Evolutionary conservation across 2,888 invertebrate species (phyloP).

Genomic region (Lasioglossum lativentre): DNA sequence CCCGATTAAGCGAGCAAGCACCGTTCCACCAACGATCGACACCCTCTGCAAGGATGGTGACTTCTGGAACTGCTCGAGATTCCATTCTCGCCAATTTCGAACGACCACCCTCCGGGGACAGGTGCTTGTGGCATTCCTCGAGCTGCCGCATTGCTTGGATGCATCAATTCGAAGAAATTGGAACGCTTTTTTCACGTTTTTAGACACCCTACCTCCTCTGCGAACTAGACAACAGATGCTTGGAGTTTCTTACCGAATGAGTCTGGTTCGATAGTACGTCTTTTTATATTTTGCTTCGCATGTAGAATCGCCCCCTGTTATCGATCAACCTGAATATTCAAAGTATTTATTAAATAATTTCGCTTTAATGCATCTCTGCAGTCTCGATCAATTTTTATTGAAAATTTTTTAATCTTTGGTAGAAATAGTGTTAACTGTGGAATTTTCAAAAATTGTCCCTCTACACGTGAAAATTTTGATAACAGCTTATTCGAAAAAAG

Average conservation of each 20-base stretch:
- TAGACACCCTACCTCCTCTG: not conserved
- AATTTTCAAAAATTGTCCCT: too few relatives aligned
- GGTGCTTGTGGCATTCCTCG: slow-evolving; percentile 62
- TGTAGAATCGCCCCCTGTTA: too few relatives aligned
- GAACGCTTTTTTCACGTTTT: slow-evolving; percentile 10
- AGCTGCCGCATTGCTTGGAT: slow-evolving; percentile 53
- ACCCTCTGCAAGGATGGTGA: slow-evolving; percentile 68
- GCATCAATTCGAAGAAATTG: slow-evolving; percentile 58
- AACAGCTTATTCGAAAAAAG: too few relatives aligned
- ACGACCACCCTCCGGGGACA: slow-evolving; percentile 44
- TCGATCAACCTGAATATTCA: too few relatives aligned
- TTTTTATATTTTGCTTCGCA: not conserved
- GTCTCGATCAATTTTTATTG: too few relatives aligned
- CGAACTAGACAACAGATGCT: not conserved
- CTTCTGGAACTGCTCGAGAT: slow-evolving; percentile 71
- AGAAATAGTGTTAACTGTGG: too few relatives aligned
- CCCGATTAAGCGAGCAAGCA: slow-evolving; percentile 71
- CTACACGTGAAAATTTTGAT: not conserved
- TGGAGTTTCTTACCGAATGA: not conserved
- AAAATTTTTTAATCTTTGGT: too few relatives aligned
- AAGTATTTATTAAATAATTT: too few relatives aligned
- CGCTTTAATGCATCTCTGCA: too few relatives aligned
- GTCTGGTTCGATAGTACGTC: not conserved
- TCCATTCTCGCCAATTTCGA: slow-evolving; percentile 76
- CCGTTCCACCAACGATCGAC: slow-evolving; percentile 65